Evolutionary conservation across 2,888 invertebrate genomes (phyloP).

Genomic region (Microdon myrmicae): DNA sequence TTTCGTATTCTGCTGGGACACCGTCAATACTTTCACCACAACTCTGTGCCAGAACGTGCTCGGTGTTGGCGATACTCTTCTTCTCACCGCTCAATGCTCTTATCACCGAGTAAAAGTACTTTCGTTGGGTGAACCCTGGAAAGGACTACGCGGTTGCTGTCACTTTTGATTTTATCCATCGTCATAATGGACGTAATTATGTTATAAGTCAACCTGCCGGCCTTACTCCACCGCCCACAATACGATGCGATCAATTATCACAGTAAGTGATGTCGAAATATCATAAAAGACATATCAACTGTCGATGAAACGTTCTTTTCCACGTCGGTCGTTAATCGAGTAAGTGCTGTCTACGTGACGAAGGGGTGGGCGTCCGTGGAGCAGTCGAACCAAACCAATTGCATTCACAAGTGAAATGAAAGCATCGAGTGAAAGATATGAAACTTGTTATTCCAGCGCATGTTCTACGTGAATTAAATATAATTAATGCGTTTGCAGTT

Average conservation of each 20-base stretch:
- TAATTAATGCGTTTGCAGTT: no score
- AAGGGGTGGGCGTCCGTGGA: no score
- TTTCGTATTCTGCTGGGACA: slow-evolving; percentile 34
- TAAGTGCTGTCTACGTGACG: slow-evolving; percentile 34
- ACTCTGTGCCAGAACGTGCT: slow-evolving; percentile 22
- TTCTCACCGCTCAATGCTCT: no score
- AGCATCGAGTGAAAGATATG: no score
- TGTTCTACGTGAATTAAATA: no score
- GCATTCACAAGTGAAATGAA: no score
- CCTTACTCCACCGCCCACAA: not conserved
- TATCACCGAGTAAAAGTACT: slow-evolving; percentile 25
- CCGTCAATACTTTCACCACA: slow-evolving; percentile 40
- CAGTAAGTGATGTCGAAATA: slow-evolving; percentile 24
- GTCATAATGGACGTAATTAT: slow-evolving; percentile 21
- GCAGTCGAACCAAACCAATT: no score
- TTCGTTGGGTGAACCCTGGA: slow-evolving; percentile 12
- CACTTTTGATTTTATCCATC: slow-evolving; percentile 6
- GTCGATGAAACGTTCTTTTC: slow-evolving; percentile 26
- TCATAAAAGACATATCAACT: slow-evolving; percentile 32
- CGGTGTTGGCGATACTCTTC: not conserved
- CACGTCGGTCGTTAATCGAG: slow-evolving; percentile 15
- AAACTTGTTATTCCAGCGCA: no score
- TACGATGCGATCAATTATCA: slow-evolving; percentile 20
- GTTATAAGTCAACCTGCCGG: no score
- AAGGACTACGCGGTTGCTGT: slow-evolving; percentile 2